phyloP scores from a whole-genome alignment of 2,113 vertebrate genomes.

The Microtus montanus region DNA sequence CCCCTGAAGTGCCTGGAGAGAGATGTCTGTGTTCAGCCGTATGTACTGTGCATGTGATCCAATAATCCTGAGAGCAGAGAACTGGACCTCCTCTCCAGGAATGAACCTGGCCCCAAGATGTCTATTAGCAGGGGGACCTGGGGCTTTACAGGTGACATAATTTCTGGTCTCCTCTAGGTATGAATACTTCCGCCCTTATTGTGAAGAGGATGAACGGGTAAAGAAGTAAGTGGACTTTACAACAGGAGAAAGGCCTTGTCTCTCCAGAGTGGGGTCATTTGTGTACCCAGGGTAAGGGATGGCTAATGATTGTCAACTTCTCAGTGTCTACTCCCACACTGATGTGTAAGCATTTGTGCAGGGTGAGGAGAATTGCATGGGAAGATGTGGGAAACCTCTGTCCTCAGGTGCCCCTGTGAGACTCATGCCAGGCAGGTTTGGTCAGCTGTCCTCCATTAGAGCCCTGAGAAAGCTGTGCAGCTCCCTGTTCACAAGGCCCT shows the following conservation, averaged over 20 bases:
- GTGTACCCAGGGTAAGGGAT: too few relatives aligned
- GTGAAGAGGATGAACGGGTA: conserved; percentile 89
- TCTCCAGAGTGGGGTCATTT: not conserved
- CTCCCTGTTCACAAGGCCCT: not conserved
- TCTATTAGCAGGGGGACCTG: not conserved
- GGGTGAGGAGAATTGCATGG: not conserved
- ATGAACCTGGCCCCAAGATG: not conserved
- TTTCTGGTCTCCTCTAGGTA: conserved; percentile 85
- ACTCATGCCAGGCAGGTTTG: too few relatives aligned
- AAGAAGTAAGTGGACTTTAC: conserved; percentile 82
- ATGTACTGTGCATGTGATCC: not conserved
- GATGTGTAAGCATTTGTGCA: not conserved
- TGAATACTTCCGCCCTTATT: conserved; percentile 88
- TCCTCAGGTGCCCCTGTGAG: fast-evolving
- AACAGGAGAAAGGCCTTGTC: too few relatives aligned
- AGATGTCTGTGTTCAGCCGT: not conserved
- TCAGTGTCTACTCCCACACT: not conserved
- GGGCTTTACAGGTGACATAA: not conserved
- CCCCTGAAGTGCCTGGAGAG: not conserved
- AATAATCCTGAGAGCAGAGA: not conserved
- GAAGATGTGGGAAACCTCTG: too few relatives aligned
- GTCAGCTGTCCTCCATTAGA: not conserved
- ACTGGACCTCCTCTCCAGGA: not conserved
- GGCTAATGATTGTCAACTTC: not conserved
- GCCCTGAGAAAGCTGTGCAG: not conserved